Evolutionary conservation across 2,113 vertebrate species (phyloP).

Genomic region (Nymphicus hollandicus): DNA sequence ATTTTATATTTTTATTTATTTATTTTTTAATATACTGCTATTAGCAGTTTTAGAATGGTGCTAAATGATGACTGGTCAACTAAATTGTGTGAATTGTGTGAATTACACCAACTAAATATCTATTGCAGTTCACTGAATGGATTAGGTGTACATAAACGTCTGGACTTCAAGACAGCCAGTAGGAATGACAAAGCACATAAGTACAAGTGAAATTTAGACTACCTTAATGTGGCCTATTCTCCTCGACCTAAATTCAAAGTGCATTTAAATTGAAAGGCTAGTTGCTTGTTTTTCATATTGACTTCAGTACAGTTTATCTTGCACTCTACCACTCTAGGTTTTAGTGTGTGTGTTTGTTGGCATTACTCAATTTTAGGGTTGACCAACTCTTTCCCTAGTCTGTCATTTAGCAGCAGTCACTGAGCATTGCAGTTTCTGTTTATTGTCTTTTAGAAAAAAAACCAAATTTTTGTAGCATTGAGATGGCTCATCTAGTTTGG

Average conservation of each 20-base stretch:
- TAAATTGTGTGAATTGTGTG: background rate
- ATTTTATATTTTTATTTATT: background rate
- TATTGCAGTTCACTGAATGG: background rate
- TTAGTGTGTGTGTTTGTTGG: background rate
- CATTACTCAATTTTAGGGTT: conserved; percentile 19
- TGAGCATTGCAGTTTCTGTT: conserved; percentile 10
- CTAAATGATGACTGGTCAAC: background rate
- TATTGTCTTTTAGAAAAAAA: background rate
- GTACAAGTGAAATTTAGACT: background rate
- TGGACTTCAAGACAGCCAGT: background rate
- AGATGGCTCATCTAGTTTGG: background rate
- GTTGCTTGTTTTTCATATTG: background rate
- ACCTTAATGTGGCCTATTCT: background rate
- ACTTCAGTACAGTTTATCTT: background rate
- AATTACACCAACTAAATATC: background rate
- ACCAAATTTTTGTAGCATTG: background rate
- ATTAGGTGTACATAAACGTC: background rate
- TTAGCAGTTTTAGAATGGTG: background rate
- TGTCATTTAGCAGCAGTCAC: background rate
- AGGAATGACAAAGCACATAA: background rate
- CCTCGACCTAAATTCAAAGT: background rate
- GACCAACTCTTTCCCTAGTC: background rate
- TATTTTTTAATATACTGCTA: background rate
- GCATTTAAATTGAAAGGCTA: background rate
- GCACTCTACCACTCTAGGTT: background rate